phyloP scores from a whole-genome alignment of 2,113 vertebrate genomes.

The Callorhinus ursinus region DNA sequence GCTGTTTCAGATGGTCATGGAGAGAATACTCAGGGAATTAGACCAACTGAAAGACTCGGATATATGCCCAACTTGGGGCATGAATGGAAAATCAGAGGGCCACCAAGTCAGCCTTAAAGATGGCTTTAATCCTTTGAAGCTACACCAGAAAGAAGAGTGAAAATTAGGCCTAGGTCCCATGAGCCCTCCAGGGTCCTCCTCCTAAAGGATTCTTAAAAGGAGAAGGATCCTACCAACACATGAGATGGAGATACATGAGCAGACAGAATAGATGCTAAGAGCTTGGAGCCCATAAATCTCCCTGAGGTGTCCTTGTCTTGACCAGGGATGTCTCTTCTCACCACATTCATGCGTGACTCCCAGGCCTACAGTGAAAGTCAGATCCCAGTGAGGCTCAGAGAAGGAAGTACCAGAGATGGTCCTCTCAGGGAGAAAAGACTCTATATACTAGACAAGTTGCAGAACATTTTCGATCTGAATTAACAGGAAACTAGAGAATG shows the following conservation, averaged over 20 bases:
- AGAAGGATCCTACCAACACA: rapidly evolving
- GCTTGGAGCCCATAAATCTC: background rate
- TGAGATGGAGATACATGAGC: background rate
- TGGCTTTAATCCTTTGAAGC: background rate
- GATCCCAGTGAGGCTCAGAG: background rate
- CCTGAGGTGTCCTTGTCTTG: background rate
- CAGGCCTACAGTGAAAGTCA: background rate
- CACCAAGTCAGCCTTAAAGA: background rate
- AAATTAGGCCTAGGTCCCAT: background rate
- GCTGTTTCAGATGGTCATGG: background rate
- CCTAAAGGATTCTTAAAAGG: background rate
- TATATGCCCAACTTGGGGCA: no score
- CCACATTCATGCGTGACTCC: background rate
- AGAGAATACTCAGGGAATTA: background rate
- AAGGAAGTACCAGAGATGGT: background rate
- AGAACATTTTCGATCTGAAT: background rate
- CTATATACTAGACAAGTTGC: rapidly evolving
- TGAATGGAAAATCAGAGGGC: background rate
- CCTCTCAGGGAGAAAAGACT: background rate
- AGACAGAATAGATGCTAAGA: background rate
- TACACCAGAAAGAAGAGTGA: background rate
- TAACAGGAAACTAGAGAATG: background rate
- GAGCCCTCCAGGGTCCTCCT: background rate
- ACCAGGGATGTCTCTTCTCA: background rate
- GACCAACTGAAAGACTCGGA: background rate